Evolutionary conservation across 2,797 vertebrate species (phyloP).

Genomic region (Enteromius afrohamiltoni): DNA sequence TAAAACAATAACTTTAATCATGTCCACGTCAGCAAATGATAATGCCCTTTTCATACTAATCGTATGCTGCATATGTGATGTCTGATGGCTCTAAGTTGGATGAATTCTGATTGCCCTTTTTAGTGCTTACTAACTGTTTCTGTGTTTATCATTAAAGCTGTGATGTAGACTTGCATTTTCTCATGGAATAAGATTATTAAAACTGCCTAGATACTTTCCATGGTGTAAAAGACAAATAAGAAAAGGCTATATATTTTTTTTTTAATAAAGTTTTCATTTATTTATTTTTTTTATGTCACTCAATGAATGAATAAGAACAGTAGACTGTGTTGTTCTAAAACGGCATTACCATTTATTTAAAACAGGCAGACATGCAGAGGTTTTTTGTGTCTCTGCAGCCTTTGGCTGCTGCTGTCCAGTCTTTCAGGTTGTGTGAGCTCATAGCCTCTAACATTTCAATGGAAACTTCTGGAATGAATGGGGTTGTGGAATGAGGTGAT

Average conservation of each 20-base stretch:
- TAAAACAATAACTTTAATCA: not conserved
- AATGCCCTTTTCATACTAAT: not conserved
- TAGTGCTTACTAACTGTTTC: not conserved
- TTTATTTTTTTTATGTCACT: not conserved
- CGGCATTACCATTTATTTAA: not conserved
- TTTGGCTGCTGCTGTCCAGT: conserved; percentile 23
- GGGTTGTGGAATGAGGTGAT: conserved; percentile 51
- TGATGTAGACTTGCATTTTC: not conserved
- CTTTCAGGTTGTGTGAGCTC: conserved; percentile 15
- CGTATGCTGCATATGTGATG: not conserved
- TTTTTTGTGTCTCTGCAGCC: conserved; percentile 31
- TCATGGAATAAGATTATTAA: not conserved
- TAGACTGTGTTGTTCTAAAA: not conserved
- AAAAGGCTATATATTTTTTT: too few relatives aligned
- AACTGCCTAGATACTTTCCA: not conserved
- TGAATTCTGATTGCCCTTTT: not conserved
- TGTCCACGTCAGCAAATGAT: not conserved
- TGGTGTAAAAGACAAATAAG: not conserved
- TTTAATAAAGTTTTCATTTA: too few relatives aligned
- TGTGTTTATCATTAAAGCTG: not conserved
- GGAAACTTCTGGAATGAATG: conserved; percentile 38
- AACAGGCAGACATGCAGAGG: not conserved
- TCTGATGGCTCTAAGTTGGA: not conserved
- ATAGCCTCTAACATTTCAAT: conserved; percentile 4
- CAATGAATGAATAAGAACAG: not conserved